A percentile compares a stretch with the other conserved stretches of the same genome.
Conservation (phyloP, 1,140 invertebrate species). For the Drosophila rhopaloa region DNA sequence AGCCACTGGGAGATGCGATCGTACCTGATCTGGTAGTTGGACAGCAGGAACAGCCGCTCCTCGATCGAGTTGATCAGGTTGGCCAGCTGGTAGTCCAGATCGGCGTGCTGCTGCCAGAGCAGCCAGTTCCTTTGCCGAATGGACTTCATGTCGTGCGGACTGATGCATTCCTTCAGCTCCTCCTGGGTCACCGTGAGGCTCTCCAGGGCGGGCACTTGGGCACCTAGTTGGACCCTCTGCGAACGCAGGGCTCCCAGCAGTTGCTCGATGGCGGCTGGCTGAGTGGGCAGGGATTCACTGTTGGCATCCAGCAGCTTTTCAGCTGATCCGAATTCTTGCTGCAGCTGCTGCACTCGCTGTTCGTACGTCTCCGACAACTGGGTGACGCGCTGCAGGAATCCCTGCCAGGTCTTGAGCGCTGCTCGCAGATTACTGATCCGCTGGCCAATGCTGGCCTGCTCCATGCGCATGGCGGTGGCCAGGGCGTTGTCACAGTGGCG, state of each 20-base stretch:
- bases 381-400: slow-evolving; percentile 88
- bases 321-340: slow-evolving; percentile 86
- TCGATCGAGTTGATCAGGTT: slow-evolving; percentile 90
- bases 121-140: slow-evolving; percentile 91
- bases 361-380: slow-evolving; percentile 87
- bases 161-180: slow-evolving; percentile 93
- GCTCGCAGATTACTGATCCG: slow-evolving; percentile 91
- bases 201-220: slow-evolving; percentile 88
- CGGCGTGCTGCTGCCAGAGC: slow-evolving; percentile 91
- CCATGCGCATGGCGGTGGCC: slow-evolving; percentile 91
- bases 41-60: slow-evolving; percentile 90
- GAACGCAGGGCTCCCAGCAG: slow-evolving; percentile 87
- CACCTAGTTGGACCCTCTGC: slow-evolving; percentile 86
- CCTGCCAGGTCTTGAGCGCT: slow-evolving; percentile 92
- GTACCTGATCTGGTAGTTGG: slow-evolving; percentile 89
- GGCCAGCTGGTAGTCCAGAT: slow-evolving; percentile 91
- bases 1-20: slow-evolving; percentile 89
- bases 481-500: slow-evolving; percentile 91
- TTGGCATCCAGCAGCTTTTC: slow-evolving; percentile 86
- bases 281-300: slow-evolving; percentile 81
- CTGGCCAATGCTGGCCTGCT: slow-evolving; percentile 90
- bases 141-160: slow-evolving; percentile 93
- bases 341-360: slow-evolving; percentile 86
- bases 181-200: slow-evolving; percentile 90
- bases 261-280: slow-evolving; percentile 85